These are phyloP conservation scores for Crocuta crocuta DNA, from an alignment of 2,113 vertebrate genomes.

Conservation along the genomic window DNA sequence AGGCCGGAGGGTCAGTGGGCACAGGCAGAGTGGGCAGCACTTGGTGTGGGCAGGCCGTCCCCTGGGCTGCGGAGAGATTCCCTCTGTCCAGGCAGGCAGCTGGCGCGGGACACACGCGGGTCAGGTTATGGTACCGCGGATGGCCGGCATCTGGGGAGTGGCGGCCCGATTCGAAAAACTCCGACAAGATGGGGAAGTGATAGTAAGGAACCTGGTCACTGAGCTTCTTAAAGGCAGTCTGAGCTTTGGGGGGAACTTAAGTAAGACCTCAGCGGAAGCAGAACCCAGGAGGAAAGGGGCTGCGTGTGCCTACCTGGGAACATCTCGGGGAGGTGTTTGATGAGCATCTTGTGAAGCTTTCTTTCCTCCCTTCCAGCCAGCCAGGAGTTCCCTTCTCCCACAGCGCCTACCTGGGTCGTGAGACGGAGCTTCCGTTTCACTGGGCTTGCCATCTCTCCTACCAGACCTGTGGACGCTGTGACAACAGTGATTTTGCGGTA, in stretches of 20 bases:
- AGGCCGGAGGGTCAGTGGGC: neutral
- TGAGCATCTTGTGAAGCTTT: neutral
- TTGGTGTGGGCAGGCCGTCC: neutral
- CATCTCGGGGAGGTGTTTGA: neutral
- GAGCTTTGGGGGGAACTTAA: neutral
- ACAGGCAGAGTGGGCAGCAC: neutral
- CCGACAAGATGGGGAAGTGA: neutral
- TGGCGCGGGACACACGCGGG: neutral
- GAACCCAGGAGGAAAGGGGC: neutral
- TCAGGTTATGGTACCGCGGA: neutral
- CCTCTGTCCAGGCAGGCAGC: neutral
- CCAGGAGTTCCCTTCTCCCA: neutral
- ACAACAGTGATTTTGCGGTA: neutral
- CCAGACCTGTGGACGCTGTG: neutral
- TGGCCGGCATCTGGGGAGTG: neutral
- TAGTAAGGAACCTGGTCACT: neutral
- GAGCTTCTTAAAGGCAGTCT: slow-evolving; percentile 2
- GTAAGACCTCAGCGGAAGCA: neutral
- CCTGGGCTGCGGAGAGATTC: neutral
- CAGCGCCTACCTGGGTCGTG: neutral
- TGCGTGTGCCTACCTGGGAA: neutral
- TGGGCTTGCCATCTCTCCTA: neutral
- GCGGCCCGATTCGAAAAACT: neutral
- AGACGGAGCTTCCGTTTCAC: neutral
- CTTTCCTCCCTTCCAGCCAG: neutral